Conservation (phyloP, 2,797 vertebrate genomes). For the Phataginus tricuspis region DNA sequence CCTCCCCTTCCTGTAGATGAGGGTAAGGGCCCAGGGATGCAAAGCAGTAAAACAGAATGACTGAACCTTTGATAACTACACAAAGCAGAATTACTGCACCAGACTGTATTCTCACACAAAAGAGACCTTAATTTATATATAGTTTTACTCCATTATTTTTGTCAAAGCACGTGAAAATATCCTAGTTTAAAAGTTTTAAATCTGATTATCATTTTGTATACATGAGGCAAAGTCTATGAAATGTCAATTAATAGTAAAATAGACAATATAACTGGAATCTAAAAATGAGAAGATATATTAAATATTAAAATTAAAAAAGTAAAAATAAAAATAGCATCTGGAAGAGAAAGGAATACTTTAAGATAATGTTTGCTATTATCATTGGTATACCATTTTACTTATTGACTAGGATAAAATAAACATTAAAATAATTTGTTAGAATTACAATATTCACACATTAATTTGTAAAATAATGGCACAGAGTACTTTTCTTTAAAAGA, state of each 20-base stretch:
- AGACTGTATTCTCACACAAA: background rate
- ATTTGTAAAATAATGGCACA: slow-evolving; percentile 22
- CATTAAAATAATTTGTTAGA: background rate
- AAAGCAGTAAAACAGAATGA: background rate
- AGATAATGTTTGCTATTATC: background rate
- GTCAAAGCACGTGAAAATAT: background rate
- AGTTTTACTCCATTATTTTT: background rate
- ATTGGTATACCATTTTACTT: background rate
- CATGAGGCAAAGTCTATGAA: background rate
- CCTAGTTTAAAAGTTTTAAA: background rate
- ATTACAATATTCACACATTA: background rate
- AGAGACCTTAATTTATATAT: background rate
- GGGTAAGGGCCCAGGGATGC: background rate
- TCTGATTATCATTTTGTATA: background rate
- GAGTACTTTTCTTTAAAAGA: background rate
- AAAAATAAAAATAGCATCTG: background rate
- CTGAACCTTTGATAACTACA: background rate
- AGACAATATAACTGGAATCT: background rate
- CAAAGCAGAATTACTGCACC: background rate
- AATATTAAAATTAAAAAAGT: background rate
- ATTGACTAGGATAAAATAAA: background rate
- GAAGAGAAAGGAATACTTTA: background rate
- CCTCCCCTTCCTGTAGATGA: background rate
- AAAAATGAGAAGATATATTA: slow-evolving; percentile 2
- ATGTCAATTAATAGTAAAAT: background rate